Evolutionary conservation across 2,113 vertebrate genomes (phyloP).

Genomic region (Vireo altiloquus): DNA sequence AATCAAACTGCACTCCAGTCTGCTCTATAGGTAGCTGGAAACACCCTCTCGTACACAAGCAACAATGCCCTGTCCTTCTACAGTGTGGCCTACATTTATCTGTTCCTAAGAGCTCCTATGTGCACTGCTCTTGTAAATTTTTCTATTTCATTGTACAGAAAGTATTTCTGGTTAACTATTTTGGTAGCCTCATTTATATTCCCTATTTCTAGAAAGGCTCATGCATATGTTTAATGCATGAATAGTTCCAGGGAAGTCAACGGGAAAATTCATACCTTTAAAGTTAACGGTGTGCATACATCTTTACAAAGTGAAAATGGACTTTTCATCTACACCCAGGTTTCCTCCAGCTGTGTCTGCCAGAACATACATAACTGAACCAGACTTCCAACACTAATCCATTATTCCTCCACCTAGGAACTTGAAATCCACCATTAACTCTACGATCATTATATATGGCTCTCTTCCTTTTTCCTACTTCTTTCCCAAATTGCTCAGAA

Average conservation of each 20-base stretch:
- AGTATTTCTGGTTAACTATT: conserved; percentile 41
- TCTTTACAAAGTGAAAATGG: conserved; percentile 17
- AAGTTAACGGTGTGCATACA: conserved; percentile 8
- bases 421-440: neutral
- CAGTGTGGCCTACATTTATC: neutral
- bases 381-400: neutral
- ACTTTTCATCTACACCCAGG: neutral
- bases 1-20: conserved; percentile 19
- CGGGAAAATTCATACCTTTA: neutral
- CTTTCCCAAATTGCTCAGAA: neutral
- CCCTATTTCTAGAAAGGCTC: conserved; percentile 30
- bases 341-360: neutral
- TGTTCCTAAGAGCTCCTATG: neutral
- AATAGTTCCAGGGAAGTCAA: conserved; percentile 22
- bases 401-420: neutral
- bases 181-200: conserved; percentile 47
- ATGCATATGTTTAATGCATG: conserved; percentile 37
- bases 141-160: conserved; percentile 1
- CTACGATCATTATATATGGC: neutral
- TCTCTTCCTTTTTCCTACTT: neutral
- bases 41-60: neutral
- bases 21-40: neutral
- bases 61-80: neutral
- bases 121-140: neutral
- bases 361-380: neutral